Base-by-base conservation (phyloP, 2,797 vertebrate species). In the Girardinus metallicus region DNA sequence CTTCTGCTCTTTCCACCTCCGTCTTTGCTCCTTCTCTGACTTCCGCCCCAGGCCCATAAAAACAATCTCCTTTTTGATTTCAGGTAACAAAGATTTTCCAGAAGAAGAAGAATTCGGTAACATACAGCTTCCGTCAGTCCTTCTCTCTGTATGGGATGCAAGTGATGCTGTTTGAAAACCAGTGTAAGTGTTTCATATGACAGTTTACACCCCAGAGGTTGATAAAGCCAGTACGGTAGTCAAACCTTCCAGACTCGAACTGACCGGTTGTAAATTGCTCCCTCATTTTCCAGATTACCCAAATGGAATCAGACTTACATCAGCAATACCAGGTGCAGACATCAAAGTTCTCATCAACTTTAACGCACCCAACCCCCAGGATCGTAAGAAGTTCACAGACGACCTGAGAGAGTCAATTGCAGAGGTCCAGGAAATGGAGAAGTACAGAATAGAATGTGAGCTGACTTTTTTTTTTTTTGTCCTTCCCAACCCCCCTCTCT, bases 61-160 rank as follows among this genome's bases (percentile, higher is more conserved):
- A 23, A 23, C 15, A 71, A 74, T 62, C 79, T 31, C 80, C 21
- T 31, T 73, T 74, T 23, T 46, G 0, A 29, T 89, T 88, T 77
- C 85, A 99, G 99, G 98, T 99, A 77, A 99, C 99, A 79, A 99
- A 99, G 96, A 99, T 99, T 83, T 99, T 99, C 94, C 99, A 99
- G 91, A 99, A 99, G 89, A 99, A 99, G 96, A 99, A 99, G 94
- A 99, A 99, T 91, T 99, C 98, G 0, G 99, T 99, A 82, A 99
- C 99, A 0, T 99, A 99, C 96, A 99, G 98, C 93, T 99, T 99
- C 91, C 96, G 99, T 36, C 98, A 99, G 96, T 99, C 98, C 1
- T 99, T 99, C 93, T 98, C 99, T 72, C 96, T 99, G 57, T 97
- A 97, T 1, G 99, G 99, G 91, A 99, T 99, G 97, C 99, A 99